These are phyloP conservation scores for Caenorhabditis angaria DNA, from an alignment of 2,888 invertebrate species.

Conservation along the genomic window DNA sequence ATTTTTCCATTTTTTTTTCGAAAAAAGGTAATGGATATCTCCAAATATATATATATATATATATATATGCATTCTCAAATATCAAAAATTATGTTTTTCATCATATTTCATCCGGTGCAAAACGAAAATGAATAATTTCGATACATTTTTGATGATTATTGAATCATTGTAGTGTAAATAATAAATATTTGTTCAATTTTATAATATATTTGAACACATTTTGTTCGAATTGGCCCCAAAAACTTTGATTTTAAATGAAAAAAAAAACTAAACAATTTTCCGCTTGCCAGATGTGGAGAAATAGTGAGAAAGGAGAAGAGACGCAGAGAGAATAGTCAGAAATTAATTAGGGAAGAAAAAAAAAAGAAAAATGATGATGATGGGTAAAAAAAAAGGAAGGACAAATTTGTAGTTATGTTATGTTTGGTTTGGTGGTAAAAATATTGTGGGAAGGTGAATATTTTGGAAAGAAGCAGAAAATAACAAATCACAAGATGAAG, in stretches of 20 bases:
- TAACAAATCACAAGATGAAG: constrained; percentile 1
- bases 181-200: constrained; percentile 2
- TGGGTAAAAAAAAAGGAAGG: constrained; percentile 6
- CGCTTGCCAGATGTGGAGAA: background rate
- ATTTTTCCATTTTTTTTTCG: background rate
- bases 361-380: constrained; percentile 8
- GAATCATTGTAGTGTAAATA: background rate
- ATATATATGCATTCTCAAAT: background rate
- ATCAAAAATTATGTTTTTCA: background rate
- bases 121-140: background rate
- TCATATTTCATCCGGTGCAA: background rate
- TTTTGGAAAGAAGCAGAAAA: background rate
- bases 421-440: background rate
- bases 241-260: background rate
- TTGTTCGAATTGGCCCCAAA: too few relatives aligned
- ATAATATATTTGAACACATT: background rate
- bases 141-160: background rate
- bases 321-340: background rate
- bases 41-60: too few relatives aligned
- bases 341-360: constrained; percentile 12
- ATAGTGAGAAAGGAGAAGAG: background rate
- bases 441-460: background rate
- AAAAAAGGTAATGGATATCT: constrained; percentile 1
- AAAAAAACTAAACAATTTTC: background rate
- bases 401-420: background rate